Conservation (phyloP, 2,113 vertebrate genomes). For the Isurus oxyrinchus region DNA sequence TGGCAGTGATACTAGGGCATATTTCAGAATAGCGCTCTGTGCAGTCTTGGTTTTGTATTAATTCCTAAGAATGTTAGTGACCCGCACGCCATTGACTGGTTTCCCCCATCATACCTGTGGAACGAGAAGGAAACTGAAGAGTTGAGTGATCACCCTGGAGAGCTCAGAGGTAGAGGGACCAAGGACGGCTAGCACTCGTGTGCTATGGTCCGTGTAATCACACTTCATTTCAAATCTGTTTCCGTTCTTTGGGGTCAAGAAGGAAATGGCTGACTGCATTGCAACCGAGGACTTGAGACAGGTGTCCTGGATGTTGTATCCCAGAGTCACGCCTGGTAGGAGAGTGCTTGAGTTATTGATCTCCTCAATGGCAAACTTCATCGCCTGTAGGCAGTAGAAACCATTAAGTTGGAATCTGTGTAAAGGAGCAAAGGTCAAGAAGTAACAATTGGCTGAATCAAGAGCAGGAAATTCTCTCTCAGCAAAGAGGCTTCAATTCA, state of each 20-base stretch:
- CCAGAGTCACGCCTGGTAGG: slow-evolving; percentile 16
- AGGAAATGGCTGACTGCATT: background rate
- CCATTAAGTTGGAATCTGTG: background rate
- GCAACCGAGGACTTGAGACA: background rate
- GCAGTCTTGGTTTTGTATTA: background rate
- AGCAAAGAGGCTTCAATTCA: background rate
- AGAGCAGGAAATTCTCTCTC: background rate
- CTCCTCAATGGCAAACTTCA: slow-evolving; percentile 37
- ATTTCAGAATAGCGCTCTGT: background rate
- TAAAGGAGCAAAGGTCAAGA: background rate
- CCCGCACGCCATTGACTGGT: background rate
- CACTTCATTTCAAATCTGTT: background rate
- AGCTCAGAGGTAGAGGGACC: background rate
- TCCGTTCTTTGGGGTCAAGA: background rate
- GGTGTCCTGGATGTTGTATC: slow-evolving; percentile 24
- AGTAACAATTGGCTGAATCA: background rate
- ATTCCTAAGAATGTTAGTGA: background rate
- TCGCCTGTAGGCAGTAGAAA: slow-evolving; percentile 14
- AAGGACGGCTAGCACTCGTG: background rate
- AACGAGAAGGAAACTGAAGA: slow-evolving; percentile 28
- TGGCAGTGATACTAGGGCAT: background rate
- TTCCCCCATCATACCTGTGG: slow-evolving; percentile 5
- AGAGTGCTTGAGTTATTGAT: slow-evolving; percentile 27
- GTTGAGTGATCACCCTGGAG: background rate
- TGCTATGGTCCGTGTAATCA: background rate